Evolutionary conservation across 1,140 invertebrate species (phyloP), one percentile per base, ranked within the genome.

Genomic region (Adelges cooleyi): DNA sequence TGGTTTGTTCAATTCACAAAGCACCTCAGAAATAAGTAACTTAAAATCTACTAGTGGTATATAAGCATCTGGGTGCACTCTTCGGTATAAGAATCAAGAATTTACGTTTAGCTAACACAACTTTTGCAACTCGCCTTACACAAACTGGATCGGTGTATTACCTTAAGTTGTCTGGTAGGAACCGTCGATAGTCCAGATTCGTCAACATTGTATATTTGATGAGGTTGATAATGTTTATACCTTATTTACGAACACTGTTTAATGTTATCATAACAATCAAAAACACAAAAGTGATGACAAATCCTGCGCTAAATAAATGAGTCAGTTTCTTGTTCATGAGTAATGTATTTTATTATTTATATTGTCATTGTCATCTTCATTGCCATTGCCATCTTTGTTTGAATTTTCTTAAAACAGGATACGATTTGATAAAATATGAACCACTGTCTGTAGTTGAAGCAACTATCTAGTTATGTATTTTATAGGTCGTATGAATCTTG

Each of bases 391-490:
- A 18, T 52, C 29, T 29, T 36, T n/a, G n/a, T 52, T 8, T 52
- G 23, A 52, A 51, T 51, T n/a, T 29, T 20, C 18, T 51, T 6
- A 25, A 29, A 51, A 6, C 17, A 25, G 8, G 27, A 51, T 51
- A 51, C 15, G 23, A 29, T 29, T 53, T 53, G 29, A 53, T 29
- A 53, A 53, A 53, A 53, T 53, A 33, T 18, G 27, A 36, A 15
- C 51, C 27, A 38, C 18, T 38, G 20, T 51, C 51, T 53, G 51
- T 53, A 17, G 51, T 52, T 33, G 27, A 18, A 17, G 50, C 27
- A 52, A 52, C 50, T 23, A 52, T 52, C n/a, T 52, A 29, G 8
- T 52, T 52, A 18, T 52, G 50, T 33, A 52, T 52, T 52, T 52
- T 52, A 52, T 52, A 52, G 6, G n/a, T 11, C 10, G 50, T 33